Percentiles rank a stretch among this genome's conserved stretches.
phyloP scores from a whole-genome alignment of 1,140 invertebrate species.

The Vanessa tameamea region DNA sequence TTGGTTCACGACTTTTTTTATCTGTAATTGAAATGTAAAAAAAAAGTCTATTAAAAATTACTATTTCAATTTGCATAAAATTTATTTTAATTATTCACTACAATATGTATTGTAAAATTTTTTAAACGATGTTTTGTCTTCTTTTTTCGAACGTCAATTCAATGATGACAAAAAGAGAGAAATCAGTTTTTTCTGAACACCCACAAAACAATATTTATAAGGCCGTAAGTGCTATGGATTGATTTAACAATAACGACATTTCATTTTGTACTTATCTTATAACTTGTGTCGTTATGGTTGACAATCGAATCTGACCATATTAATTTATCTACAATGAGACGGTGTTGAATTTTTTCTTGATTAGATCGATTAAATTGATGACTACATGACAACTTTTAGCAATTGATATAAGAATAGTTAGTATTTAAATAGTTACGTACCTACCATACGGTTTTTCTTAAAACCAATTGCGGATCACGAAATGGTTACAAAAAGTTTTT shows the following conservation, averaged over 20 bases:
- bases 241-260: too few species aligned
- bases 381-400: conserved; percentile 4
- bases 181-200: too few species aligned
- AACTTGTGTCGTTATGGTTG: too few species aligned
- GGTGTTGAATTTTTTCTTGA: neutral
- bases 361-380: conserved; percentile 15
- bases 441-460: conserved; percentile 5
- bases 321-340: neutral
- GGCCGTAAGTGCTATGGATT: too few species aligned
- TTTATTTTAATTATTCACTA: too few species aligned
- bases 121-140: too few species aligned
- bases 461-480: neutral
- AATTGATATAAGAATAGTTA: conserved; percentile 11
- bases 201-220: too few species aligned
- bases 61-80: neutral
- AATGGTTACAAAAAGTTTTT: neutral
- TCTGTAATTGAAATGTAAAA: conserved; percentile 9
- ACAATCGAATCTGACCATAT: neutral
- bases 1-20: conserved; percentile 41
- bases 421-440: conserved; percentile 2
- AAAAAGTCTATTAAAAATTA: neutral
- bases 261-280: too few species aligned
- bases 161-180: too few species aligned
- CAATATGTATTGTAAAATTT: too few species aligned
- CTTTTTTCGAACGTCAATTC: too few species aligned